Evolutionary conservation across 2,113 vertebrate species (phyloP), one percentile per base, ranked within the genome.

Genomic region (Ellobius talpinus): DNA sequence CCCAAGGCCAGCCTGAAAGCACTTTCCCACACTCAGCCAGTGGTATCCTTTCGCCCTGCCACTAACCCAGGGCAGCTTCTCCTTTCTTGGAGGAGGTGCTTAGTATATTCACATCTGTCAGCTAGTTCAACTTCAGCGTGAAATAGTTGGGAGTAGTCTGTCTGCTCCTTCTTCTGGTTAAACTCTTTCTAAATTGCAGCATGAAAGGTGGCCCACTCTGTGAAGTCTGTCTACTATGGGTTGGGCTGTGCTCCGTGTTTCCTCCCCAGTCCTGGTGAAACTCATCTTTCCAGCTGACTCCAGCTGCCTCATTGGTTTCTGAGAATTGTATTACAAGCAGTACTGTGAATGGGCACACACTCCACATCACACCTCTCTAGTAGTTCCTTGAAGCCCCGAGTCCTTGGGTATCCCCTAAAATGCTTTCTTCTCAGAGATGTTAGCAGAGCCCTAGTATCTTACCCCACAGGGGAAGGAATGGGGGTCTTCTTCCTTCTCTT

Each of bases 21-120:
- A 24, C 16, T 92, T 98, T 96, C 95, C 92, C 93, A 93, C 52
- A 90, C 76, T 97, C 47, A 21, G 73, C 79, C 79, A 45, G 0
- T 81, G 50, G 23, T 39, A 55, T 81, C 89, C 76, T 89, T 90
- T 73, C 5, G 65, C 63, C 76, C 26, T 6, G 63, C 85, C 90
- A 93, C 45, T 90, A 81, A 74, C 76, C 85, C 3, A 24, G 66
- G 76, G 47, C 84, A 88, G 47, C 50, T 33, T 76, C 63, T 58
- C 52, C 76, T 1, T 61, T 96, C 76, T 95, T n/a, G 74, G 68
- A 45, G 79, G 52, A 39, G 65, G 85, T 90, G 47, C 31, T 90
- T 82, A 33, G 19, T 66, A 93, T 45, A n/a, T 73, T 93, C 23
- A 29, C 68, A 42, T 93, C 63, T 95, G 68, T 93, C 70, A 52